Evolutionary conservation across 2,113 vertebrate genomes (phyloP).

Genomic region (Megaleporinus macrocephalus): DNA sequence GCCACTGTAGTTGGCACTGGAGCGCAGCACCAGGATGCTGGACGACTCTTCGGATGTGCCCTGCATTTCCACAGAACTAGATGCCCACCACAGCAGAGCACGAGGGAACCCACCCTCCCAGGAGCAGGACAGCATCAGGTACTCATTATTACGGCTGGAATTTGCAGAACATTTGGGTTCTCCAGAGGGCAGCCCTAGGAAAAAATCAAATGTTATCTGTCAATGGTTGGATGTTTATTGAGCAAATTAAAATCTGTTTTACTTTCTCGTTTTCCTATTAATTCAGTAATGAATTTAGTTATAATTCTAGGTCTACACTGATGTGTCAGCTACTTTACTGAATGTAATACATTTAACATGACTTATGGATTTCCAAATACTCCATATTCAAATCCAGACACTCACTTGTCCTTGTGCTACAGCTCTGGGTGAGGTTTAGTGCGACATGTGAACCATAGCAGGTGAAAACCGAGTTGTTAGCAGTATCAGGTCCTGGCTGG

Average conservation of each 20-base stretch:
- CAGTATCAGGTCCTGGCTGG: constrained; percentile 59
- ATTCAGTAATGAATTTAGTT: background rate
- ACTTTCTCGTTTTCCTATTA: background rate
- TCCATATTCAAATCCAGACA: constrained; percentile 17
- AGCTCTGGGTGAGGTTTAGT: constrained; percentile 65
- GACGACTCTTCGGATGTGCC: constrained; percentile 67
- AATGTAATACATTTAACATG: too few species aligned
- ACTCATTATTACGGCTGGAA: constrained; percentile 74
- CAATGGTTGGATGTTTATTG: background rate
- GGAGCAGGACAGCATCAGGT: constrained; percentile 83
- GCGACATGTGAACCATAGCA: constrained; percentile 81
- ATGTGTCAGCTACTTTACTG: too few species aligned
- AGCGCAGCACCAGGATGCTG: constrained; percentile 76
- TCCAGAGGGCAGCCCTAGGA: constrained; percentile 76
- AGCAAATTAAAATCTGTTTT: background rate
- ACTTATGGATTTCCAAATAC: too few species aligned
- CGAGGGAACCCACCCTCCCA: constrained; percentile 85
- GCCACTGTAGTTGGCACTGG: constrained; percentile 67
- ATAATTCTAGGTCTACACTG: too few species aligned
- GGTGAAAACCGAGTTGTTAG: constrained; percentile 79
- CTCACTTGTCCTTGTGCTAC: constrained; percentile 82
- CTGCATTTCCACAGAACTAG: constrained; percentile 60
- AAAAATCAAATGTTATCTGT: background rate
- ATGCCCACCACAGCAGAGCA: constrained; percentile 81
- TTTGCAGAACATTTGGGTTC: constrained; percentile 78